Percentiles rank a stretch among this genome's conserved stretches.
Conservation (phyloP, 2,888 invertebrate species). For the Melanotus villosus region DNA sequence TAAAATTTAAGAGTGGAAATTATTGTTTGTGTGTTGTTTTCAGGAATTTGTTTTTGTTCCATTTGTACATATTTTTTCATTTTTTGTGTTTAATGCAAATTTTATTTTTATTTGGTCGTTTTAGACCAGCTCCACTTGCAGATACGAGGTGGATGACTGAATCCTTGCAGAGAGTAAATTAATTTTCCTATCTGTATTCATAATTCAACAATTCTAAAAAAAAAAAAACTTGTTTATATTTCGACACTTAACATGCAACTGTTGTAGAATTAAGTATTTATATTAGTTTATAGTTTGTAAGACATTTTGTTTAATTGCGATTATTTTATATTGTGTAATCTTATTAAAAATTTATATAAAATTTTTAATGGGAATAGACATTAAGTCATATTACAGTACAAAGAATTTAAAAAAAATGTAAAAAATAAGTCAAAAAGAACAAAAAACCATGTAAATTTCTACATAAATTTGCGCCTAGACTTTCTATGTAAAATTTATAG, state of each 20-base stretch:
- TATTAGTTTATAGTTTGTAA: conserved; percentile 64
- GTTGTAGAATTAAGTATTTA: conserved; percentile 64
- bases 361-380: conserved; percentile 65
- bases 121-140: conserved; percentile 48
- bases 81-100: conserved; percentile 53
- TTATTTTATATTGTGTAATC: conserved; percentile 62
- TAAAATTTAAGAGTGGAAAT: conserved; percentile 18
- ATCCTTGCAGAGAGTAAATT: conserved; percentile 18
- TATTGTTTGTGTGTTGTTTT: conserved; percentile 35
- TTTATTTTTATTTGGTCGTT: conserved; percentile 53
- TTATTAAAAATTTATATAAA: conserved; percentile 60
- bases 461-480: conserved; percentile 63
- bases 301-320: conserved; percentile 58
- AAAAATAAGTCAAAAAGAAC: conserved; percentile 60
- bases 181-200: neutral
- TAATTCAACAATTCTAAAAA: conserved; percentile 17
- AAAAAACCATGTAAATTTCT: conserved; percentile 60
- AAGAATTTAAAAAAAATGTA: conserved; percentile 59
- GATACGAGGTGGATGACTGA: conserved; percentile 26
- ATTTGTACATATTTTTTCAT: conserved; percentile 53
- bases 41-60: conserved; percentile 47
- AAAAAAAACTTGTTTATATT: conserved; percentile 45
- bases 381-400: conserved; percentile 65
- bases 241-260: conserved; percentile 53
- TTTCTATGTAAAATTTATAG: conserved; percentile 61